phyloP scores from a whole-genome alignment of 1,140 invertebrate genomes.

The Tetragnatha versicolor region DNA sequence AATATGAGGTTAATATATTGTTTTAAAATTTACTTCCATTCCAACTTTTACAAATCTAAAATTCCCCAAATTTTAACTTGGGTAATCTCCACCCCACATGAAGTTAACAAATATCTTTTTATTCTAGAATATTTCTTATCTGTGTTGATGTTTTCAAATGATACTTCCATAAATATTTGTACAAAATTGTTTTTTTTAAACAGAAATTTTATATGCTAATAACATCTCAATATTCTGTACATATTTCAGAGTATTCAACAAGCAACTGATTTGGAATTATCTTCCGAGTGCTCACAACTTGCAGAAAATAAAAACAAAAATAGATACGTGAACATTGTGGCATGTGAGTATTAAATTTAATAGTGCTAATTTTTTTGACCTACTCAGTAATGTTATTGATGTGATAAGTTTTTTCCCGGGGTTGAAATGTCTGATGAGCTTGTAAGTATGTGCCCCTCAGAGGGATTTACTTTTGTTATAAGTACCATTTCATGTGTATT shows the following conservation, averaged over 20 bases:
- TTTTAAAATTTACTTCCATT: neutral
- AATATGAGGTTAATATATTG: conserved; percentile 75
- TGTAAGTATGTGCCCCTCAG: too few relatives aligned
- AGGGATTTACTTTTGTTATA: too few relatives aligned
- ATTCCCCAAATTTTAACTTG: too few relatives aligned
- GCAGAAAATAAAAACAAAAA: conserved; percentile 93
- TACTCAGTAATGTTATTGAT: too few relatives aligned
- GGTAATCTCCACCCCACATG: too few relatives aligned
- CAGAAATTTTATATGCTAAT: neutral
- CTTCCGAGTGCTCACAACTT: conserved; percentile 86
- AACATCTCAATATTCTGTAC: neutral
- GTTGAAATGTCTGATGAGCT: too few relatives aligned
- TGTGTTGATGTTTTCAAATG: neutral
- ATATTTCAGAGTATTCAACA: conserved; percentile 63
- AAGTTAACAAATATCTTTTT: too few relatives aligned
- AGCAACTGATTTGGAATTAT: conserved; percentile 64
- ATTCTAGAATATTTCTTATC: neutral
- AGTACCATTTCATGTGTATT: too few relatives aligned
- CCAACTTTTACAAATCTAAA: too few relatives aligned
- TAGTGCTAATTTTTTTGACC: too few relatives aligned
- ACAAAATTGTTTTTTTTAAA: neutral
- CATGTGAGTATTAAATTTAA: conserved; percentile 74
- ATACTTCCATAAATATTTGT: neutral
- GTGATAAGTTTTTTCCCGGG: too few relatives aligned
- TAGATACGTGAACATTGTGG: conserved; percentile 93